These are phyloP conservation scores for Plebejus anna DNA, from an alignment of 2,888 invertebrate genomes.

Conservation along the genomic window DNA sequence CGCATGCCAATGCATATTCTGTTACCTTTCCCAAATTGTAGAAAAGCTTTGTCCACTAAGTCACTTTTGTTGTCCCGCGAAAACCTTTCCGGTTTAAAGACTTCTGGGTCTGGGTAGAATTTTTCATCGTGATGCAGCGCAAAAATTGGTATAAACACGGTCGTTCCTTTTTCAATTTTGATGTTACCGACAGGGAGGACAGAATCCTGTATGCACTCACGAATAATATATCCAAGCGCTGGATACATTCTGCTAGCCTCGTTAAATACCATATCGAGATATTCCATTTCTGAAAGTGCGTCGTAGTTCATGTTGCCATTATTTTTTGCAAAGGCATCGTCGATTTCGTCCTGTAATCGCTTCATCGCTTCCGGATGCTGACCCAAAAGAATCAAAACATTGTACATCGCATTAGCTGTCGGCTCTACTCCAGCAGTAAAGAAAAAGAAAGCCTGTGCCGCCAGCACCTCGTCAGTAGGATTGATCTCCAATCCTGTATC, in stretches of 20 bases:
- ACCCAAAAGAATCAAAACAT: conserved; percentile 52
- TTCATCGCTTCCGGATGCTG: conserved; percentile 45
- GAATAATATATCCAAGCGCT: conserved; percentile 47
- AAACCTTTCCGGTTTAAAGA: conserved; percentile 64
- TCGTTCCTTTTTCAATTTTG: conserved; percentile 50
- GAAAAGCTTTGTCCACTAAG: conserved; percentile 46
- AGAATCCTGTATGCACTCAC: conserved; percentile 48
- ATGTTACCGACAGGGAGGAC: conserved; percentile 54
- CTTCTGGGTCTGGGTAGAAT: conserved; percentile 61
- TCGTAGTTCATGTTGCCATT: conserved; percentile 49
- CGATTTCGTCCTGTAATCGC: conserved; percentile 40
- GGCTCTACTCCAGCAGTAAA: conserved; percentile 62
- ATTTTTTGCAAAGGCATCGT: conserved; percentile 43
- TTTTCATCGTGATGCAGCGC: conserved; percentile 61
- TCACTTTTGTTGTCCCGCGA: conserved; percentile 44
- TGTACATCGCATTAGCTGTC: conserved; percentile 50
- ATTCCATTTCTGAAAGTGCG: conserved; percentile 47
- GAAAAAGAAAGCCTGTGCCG: conserved; percentile 60
- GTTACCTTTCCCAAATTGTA: conserved; percentile 69
- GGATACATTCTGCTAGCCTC: conserved; percentile 54
- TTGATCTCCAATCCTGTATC: conserved; percentile 46
- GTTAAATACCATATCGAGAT: conserved; percentile 51
- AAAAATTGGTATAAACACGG: conserved; percentile 49
- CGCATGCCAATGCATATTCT: conserved; percentile 64
- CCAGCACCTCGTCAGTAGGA: conserved; percentile 53